Conservation (phyloP, 2,113 vertebrate species). For the Oncorhynchus clarkii region DNA sequence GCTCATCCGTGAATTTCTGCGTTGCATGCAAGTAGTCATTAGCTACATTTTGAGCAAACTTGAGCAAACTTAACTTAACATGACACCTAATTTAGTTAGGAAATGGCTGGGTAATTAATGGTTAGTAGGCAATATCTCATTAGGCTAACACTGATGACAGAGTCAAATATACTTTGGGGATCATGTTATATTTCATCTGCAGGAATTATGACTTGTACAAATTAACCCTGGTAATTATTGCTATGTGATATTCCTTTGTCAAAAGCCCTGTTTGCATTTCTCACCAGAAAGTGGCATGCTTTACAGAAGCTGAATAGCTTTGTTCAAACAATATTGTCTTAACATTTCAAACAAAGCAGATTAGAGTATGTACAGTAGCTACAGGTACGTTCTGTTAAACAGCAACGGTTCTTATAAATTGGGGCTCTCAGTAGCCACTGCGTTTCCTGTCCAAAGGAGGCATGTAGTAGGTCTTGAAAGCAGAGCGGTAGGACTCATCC, state of each 20-base stretch:
- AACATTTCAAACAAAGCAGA: constrained; percentile 1
- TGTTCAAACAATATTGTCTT: not conserved
- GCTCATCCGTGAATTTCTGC: too few species aligned
- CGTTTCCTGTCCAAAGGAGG: constrained; percentile 54
- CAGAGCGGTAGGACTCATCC: constrained; percentile 45
- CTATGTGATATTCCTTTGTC: not conserved
- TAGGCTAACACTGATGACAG: not conserved
- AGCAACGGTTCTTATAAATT: not conserved
- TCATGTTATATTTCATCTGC: constrained; percentile 2
- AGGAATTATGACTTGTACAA: not conserved
- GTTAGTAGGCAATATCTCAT: not conserved
- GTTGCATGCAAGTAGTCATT: too few species aligned
- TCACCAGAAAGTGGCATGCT: not conserved
- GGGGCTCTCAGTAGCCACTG: constrained; percentile 46
- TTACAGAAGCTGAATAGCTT: not conserved
- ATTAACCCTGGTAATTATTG: not conserved
- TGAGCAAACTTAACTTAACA: too few species aligned
- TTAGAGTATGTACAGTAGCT: not conserved
- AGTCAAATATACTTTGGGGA: constrained; percentile 1
- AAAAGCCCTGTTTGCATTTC: not conserved
- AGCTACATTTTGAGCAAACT: too few species aligned
- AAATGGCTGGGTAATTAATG: not conserved
- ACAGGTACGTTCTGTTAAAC: not conserved
- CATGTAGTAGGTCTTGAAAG: constrained; percentile 52
- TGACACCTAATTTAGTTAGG: not conserved